Percentiles rank a stretch among this genome's conserved stretches.
Conservation (phyloP, 2,797 vertebrate species). For the Rhinoraja longicauda region DNA sequence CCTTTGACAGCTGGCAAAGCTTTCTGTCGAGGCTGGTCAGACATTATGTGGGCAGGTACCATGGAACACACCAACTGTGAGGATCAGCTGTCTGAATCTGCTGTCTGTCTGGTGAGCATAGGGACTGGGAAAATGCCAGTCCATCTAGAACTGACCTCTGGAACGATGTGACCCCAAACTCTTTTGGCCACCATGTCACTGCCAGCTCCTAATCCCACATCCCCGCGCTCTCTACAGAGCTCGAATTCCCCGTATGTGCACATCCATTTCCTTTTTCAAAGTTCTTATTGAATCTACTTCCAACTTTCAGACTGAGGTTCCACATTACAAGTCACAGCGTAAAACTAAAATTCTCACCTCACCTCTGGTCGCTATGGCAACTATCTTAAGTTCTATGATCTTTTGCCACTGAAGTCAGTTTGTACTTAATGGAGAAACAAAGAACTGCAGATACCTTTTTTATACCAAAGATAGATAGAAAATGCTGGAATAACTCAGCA, state of each 20-base stretch:
- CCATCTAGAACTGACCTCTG: too few species aligned
- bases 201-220: not conserved
- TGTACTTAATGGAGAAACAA: not conserved
- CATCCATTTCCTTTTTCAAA: not conserved
- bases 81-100: too few species aligned
- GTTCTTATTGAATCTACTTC: not conserved
- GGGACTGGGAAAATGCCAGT: too few species aligned
- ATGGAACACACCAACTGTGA: too few species aligned
- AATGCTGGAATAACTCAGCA: too few species aligned
- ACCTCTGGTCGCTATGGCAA: not conserved
- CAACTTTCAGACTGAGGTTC: not conserved
- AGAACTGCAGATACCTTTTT: too few species aligned
- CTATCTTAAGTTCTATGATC: not conserved
- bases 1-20: too few species aligned
- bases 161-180: not conserved
- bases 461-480: too few species aligned
- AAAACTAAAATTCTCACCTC: not conserved
- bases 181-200: not conserved
- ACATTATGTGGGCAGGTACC: too few species aligned
- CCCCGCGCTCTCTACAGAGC: not conserved
- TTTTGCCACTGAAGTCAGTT: not conserved
- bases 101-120: too few species aligned
- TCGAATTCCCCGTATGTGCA: not conserved
- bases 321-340: not conserved
- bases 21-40: too few species aligned